Conservation (phyloP, 2,113 vertebrate species). For the Muscicapa adusta region DNA sequence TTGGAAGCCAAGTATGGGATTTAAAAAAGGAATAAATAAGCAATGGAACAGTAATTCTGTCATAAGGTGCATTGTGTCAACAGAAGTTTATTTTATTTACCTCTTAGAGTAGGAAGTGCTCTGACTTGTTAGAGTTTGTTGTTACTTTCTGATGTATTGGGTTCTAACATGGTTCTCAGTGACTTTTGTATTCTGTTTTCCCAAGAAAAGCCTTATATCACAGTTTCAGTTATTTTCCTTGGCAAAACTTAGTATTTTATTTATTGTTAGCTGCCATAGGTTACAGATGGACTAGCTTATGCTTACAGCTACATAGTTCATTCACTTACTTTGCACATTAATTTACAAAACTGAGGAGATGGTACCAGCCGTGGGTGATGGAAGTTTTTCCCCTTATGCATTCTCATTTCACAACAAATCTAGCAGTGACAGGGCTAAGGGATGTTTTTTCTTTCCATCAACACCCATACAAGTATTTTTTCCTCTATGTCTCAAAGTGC, state of each 20-base stretch:
- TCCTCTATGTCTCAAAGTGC: background rate
- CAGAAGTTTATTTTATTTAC: constrained; percentile 13
- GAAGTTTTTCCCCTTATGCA: background rate
- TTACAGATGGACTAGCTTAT: background rate
- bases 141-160: background rate
- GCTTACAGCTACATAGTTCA: background rate
- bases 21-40: constrained; percentile 13
- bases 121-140: background rate
- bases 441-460: background rate
- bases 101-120: background rate
- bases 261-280: background rate
- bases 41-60: background rate
- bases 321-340: background rate
- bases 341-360: background rate
- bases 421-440: background rate
- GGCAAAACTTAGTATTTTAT: background rate
- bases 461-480: background rate
- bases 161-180: background rate
- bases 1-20: constrained; percentile 24
- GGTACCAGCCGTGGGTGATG: background rate
- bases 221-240: background rate
- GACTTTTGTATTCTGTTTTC: background rate
- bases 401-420: background rate
- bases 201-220: background rate
- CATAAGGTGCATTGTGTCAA: constrained; percentile 42